Evolutionary conservation across 1,140 invertebrate species (phyloP).

Genomic region (Galleria mellonella): DNA sequence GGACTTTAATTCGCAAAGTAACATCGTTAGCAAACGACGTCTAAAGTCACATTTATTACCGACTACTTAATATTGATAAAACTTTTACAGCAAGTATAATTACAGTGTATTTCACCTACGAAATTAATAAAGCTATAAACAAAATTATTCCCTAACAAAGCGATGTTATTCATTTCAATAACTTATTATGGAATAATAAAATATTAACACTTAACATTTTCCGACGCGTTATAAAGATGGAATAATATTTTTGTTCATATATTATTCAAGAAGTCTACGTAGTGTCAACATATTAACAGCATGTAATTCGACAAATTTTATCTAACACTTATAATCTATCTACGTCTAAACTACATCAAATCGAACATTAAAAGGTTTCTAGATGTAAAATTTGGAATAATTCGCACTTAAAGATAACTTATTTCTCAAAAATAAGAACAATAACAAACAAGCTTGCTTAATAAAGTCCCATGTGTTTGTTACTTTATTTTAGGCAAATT

Average conservation of each 20-base stretch:
- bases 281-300: conserved; percentile 26
- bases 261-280: conserved; percentile 10
- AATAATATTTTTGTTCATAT: background rate
- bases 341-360: conserved; percentile 53
- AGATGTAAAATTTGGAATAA: conserved; percentile 29
- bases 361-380: conserved; percentile 52
- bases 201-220: background rate
- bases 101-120: conserved; percentile 4
- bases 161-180: background rate
- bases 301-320: conserved; percentile 38
- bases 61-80: conserved; percentile 37
- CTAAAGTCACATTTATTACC: conserved; percentile 72
- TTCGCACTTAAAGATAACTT: background rate
- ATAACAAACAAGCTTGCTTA: too few relatives aligned
- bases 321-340: conserved; percentile 49
- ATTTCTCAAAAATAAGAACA: too few relatives aligned
- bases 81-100: conserved; percentile 31
- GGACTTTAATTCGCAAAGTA: background rate
- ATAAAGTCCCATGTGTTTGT: too few relatives aligned
- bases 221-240: background rate
- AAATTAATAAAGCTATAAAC: conserved; percentile 10
- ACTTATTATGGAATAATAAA: background rate
- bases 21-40: conserved; percentile 21
- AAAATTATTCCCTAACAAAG: conserved; percentile 5
- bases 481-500: too few relatives aligned